phyloP scores from a whole-genome alignment of 2,113 vertebrate genomes.

The Malurus alboscapulatus region DNA sequence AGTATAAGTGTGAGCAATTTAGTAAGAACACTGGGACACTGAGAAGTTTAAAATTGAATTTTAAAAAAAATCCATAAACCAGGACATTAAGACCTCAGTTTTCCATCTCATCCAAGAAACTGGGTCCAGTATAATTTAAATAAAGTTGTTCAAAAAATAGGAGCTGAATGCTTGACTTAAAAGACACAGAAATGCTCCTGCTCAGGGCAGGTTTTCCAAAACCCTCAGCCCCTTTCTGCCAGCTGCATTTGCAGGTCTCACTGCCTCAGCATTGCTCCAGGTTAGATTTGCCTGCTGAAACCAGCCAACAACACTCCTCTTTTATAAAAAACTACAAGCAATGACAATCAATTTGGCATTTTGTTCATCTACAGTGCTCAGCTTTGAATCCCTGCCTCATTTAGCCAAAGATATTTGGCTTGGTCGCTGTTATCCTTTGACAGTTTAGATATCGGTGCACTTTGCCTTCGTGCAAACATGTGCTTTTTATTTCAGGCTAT shows the following conservation, averaged over 20 bases:
- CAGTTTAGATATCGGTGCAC: background rate
- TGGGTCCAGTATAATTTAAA: background rate
- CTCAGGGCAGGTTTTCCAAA: constrained; percentile 40
- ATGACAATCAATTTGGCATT: background rate
- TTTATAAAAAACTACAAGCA: constrained; percentile 5
- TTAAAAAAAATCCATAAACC: background rate
- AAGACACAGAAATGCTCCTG: constrained; percentile 13
- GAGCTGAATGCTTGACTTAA: constrained; percentile 14
- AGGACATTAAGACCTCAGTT: background rate
- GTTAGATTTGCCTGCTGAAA: constrained; percentile 8
- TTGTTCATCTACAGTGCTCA: background rate
- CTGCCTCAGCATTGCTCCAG: constrained; percentile 20
- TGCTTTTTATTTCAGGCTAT: constrained; percentile 48
- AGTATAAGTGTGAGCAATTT: background rate
- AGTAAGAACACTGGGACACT: background rate
- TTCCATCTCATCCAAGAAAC: background rate
- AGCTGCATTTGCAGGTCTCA: constrained; percentile 10
- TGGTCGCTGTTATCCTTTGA: background rate
- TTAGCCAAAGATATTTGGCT: constrained; percentile 59
- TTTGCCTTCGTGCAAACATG: background rate
- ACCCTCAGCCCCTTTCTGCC: background rate
- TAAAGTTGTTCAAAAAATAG: background rate
- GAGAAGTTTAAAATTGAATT: background rate
- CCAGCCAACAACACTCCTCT: background rate
- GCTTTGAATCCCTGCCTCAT: constrained; percentile 45